Evolutionary conservation across 2,113 vertebrate genomes (phyloP).

Genomic region (Nymphicus hollandicus): DNA sequence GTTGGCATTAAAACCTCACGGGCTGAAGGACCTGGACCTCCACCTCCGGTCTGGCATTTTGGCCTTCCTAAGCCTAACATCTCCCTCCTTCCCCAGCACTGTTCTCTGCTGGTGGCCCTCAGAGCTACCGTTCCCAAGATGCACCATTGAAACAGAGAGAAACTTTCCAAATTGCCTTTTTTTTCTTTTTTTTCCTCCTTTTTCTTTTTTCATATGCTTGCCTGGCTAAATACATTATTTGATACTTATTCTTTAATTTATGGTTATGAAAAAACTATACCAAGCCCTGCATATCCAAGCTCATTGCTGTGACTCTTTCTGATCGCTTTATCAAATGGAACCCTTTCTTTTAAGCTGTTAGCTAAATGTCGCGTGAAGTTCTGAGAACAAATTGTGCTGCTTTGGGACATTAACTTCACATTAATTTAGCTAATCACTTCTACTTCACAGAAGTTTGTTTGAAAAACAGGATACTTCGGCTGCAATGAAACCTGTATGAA

Average conservation of each 20-base stretch:
- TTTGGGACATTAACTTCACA: slow-evolving; percentile 68
- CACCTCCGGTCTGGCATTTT: not conserved
- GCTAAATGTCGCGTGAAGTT: slow-evolving; percentile 66
- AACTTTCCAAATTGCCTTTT: not conserved
- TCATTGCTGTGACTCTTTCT: slow-evolving; percentile 39
- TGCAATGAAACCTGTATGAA: slow-evolving; percentile 24
- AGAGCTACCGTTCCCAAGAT: not conserved
- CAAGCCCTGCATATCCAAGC: not conserved
- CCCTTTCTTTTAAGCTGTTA: slow-evolving; percentile 64
- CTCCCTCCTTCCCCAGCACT: not conserved
- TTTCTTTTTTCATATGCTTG: not conserved
- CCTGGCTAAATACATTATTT: slow-evolving; percentile 16
- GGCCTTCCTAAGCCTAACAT: not conserved
- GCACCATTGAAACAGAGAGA: not conserved
- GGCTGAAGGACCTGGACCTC: not conserved
- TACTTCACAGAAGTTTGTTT: slow-evolving; percentile 65
- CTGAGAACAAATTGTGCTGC: slow-evolving; percentile 69
- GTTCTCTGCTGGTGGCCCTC: not conserved
- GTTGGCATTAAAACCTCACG: not conserved
- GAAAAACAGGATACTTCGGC: slow-evolving; percentile 34
- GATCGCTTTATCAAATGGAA: slow-evolving; percentile 54
- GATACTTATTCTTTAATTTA: slow-evolving; percentile 60
- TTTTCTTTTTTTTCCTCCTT: not conserved
- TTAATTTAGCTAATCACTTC: slow-evolving; percentile 69
- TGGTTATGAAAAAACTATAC: slow-evolving; percentile 2